Evolutionary conservation across 2,888 invertebrate species (phyloP), one percentile per base, ranked within the genome.

Genomic region (Drosophila mulleri): DNA sequence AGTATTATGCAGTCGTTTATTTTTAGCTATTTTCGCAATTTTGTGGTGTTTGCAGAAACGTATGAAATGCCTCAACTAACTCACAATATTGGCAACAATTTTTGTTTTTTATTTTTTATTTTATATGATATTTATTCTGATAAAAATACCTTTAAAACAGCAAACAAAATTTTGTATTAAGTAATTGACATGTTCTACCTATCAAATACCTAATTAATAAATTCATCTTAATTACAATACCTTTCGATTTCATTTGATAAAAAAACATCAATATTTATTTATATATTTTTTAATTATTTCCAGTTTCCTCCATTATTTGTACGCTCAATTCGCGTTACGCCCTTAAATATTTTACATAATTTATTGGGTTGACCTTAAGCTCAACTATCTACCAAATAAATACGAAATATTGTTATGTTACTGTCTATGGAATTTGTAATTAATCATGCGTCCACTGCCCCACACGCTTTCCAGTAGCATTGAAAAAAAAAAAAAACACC

Each of bases 361-460:
- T 48, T 48, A 7, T 48, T n/a, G 8, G 2, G 9, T 2, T 48
- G 29, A 48, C 29, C 29, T 48, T 11, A 16, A 29, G 48, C 11
- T 11, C 11, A 20, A 16, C 35, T 35, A 3, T 14, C 1, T 20
- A 16, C 20, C 16, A 23, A 16, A 16, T 37, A 37, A 37, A 16
- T n/a, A 7, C 2, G n/a, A n/a, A 20, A 23, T 20, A n/a, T n/a
- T 32, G 16, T 8, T 18, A 20, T 23, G 7, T 8, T 23, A 48
- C 18, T 18, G 39, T 5, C 29, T 23, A 8, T 76, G 26, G 44
- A 39, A 41, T 26, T 37, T 32, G n/a, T 29, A 45, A 75, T 75
- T 63, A 62, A 61, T 74, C 61, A 78, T 45, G 58, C 52, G 42
- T 57, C 41, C 35, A 47, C 14, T n/a, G 32, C 8, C 12, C 20